A percentile compares a stretch with the other conserved stretches of the same genome.
Conservation (phyloP, 2,888 invertebrate species). For the Idaea straminata region DNA sequence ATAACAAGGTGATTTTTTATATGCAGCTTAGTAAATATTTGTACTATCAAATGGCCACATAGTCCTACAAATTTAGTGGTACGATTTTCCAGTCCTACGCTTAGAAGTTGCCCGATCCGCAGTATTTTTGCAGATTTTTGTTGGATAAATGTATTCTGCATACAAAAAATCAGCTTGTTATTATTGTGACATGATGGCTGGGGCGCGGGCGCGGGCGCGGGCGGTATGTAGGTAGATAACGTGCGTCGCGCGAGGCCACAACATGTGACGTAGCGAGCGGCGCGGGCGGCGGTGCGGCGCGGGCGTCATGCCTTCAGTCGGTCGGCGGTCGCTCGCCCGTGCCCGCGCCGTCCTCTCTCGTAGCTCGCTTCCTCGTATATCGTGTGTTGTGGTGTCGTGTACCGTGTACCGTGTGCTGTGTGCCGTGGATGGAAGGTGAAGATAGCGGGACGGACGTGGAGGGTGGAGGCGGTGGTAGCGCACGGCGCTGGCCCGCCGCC, state of each 20-base stretch:
- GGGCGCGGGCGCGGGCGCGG: no score
- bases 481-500: conserved; percentile 45
- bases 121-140: no score
- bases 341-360: conserved; percentile 34
- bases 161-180: no score
- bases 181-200: not conserved
- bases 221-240: no score
- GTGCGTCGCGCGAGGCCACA: conserved; percentile 23
- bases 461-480: conserved; percentile 25
- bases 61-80: no score
- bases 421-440: conserved; percentile 19
- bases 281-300: conserved; percentile 30
- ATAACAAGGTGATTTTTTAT: no score
- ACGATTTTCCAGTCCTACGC: no score
- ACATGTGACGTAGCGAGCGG: conserved; percentile 50
- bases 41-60: no score
- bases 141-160: no score
- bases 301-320: conserved; percentile 26
- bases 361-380: conserved; percentile 11
- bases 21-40: no score
- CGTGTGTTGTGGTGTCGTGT: conserved; percentile 6
- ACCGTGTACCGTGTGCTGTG: conserved; percentile 20
- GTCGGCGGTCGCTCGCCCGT: conserved; percentile 49
- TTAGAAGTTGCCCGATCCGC: no score
- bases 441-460: conserved; percentile 33